Evolutionary conservation across 2,113 vertebrate species (phyloP).

Genomic region (Melanotaenia duboulayi): DNA sequence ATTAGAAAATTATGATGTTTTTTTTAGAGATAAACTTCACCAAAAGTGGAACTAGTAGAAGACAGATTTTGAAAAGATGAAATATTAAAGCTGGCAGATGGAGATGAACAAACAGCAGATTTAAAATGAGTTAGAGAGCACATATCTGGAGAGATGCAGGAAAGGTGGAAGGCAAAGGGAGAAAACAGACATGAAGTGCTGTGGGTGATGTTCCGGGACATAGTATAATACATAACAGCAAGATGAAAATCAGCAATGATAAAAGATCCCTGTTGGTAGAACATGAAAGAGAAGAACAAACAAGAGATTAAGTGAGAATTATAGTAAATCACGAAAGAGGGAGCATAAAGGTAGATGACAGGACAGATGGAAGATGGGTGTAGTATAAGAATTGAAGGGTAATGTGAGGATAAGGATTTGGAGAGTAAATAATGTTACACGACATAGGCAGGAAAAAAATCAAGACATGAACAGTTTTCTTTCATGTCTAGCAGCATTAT

Average conservation of each 20-base stretch:
- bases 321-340: conserved; percentile 47
- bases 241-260: conserved; percentile 4
- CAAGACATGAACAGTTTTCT: conserved; percentile 14
- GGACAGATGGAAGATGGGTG: conserved; percentile 33
- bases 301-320: conserved; percentile 50
- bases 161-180: conserved; percentile 25
- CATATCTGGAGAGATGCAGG: conserved; percentile 19
- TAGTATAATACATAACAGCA: conserved; percentile 8
- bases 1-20: conserved; percentile 18
- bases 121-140: conserved; percentile 33
- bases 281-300: conserved; percentile 51
- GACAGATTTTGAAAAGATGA: conserved; percentile 22
- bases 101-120: conserved; percentile 48
- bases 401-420: background rate
- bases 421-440: background rate
- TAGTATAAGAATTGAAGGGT: background rate
- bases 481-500: background rate
- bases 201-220: conserved; percentile 3
- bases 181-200: background rate
- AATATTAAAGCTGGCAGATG: conserved; percentile 21
- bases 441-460: conserved; percentile 3
- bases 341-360: conserved; percentile 7
- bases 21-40: no score
- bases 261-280: conserved; percentile 27
- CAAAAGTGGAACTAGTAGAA: conserved; percentile 2